phyloP scores from a whole-genome alignment of 2,797 vertebrate genomes.

The Etheostoma perlongum region DNA sequence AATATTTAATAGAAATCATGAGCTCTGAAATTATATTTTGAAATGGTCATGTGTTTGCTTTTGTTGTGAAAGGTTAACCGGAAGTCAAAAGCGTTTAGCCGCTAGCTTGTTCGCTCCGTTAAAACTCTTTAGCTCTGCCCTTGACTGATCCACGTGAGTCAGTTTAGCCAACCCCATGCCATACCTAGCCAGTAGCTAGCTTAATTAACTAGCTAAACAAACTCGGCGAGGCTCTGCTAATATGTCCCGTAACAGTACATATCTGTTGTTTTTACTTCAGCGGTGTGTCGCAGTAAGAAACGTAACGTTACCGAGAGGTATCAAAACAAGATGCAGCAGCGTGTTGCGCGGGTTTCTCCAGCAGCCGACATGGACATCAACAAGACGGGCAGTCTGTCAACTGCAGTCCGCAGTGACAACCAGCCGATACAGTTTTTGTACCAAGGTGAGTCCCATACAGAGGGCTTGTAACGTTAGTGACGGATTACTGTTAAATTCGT shows the following conservation, averaged over 20 bases:
- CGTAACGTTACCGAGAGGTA: background rate
- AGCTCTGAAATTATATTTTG: background rate
- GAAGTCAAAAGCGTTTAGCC: background rate
- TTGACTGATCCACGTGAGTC: slow-evolving; percentile 69
- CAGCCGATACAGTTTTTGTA: slow-evolving; percentile 50
- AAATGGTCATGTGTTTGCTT: background rate
- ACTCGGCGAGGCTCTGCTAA: background rate
- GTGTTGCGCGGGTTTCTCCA: slow-evolving; percentile 17
- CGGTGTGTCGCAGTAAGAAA: slow-evolving; percentile 50
- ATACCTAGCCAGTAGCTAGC: background rate
- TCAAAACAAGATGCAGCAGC: background rate
- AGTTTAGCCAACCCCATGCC: fast-evolving
- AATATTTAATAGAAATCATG: background rate
- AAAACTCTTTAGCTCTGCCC: slow-evolving; percentile 33
- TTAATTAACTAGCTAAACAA: too few species aligned
- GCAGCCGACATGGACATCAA: slow-evolving; percentile 21
- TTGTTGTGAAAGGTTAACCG: slow-evolving; percentile 50
- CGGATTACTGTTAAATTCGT: background rate
- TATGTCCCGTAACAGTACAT: slow-evolving; percentile 60
- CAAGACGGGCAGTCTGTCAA: background rate
- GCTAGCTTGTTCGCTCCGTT: background rate
- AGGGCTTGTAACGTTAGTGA: too few species aligned
- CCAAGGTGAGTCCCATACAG: slow-evolving; percentile 55
- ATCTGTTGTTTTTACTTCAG: slow-evolving; percentile 48
- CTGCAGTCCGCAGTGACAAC: slow-evolving; percentile 11